Evolutionary conservation across 2,888 invertebrate species (phyloP).

Genomic region (Drosophila niveifrons): DNA sequence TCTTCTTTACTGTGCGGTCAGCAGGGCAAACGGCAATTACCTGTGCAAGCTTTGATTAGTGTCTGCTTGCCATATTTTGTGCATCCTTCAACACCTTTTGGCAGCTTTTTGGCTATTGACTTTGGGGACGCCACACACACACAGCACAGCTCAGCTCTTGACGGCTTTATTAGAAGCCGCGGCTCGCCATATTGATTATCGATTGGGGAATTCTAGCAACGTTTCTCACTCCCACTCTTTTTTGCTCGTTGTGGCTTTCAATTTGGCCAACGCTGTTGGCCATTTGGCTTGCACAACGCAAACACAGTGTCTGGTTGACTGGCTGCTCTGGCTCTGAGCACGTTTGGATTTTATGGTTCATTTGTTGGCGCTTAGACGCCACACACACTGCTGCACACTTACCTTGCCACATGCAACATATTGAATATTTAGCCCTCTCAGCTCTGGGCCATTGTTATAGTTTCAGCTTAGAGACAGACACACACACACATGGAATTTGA

Average conservation of each 20-base stretch:
- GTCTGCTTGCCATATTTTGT: constrained; percentile 54
- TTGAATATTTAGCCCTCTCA: constrained; percentile 52
- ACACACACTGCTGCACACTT: constrained; percentile 1
- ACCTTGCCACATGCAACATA: constrained; percentile 27
- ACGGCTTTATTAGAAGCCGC: constrained; percentile 74
- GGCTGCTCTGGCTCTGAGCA: constrained; percentile 59
- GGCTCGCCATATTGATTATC: constrained; percentile 85
- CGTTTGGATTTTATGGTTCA: constrained; percentile 74
- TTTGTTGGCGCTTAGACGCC: constrained; percentile 66
- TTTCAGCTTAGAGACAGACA: constrained; percentile 7
- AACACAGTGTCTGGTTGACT: constrained; percentile 34
- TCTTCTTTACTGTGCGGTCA: constrained; percentile 41
- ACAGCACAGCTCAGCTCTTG: too few species aligned
- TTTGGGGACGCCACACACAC: constrained; percentile 38
- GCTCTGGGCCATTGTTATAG: constrained; percentile 49
- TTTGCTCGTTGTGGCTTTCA: constrained; percentile 45
- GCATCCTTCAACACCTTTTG: constrained; percentile 75
- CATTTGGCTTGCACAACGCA: constrained; percentile 70
- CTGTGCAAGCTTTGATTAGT: constrained; percentile 28
- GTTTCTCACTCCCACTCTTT: neutral
- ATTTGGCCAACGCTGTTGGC: constrained; percentile 77
- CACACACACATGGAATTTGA: constrained; percentile 36
- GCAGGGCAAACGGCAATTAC: constrained; percentile 64
- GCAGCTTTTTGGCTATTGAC: constrained; percentile 41
- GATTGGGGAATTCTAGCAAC: constrained; percentile 83